Conservation (phyloP, 2,797 vertebrate genomes). For the Rhadinocentrus ornatus region DNA sequence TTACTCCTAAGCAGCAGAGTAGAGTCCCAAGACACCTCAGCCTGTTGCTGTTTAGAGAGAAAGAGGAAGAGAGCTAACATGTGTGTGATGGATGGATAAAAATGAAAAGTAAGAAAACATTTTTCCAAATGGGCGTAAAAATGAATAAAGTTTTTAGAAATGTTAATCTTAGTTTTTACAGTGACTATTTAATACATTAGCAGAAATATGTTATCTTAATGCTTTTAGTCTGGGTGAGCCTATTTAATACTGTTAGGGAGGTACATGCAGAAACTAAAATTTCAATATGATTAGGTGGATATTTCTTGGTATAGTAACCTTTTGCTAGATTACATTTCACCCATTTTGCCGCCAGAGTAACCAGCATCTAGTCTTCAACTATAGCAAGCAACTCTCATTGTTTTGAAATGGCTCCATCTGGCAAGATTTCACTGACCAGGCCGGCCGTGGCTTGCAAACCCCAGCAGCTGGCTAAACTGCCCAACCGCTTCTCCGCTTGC, state of each 20-base stretch:
- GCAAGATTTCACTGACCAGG: conserved; percentile 82
- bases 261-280: background rate
- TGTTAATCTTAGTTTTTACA: conserved; percentile 1
- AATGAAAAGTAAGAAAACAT: conserved; percentile 1
- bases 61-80: conserved; percentile 32
- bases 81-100: conserved; percentile 3
- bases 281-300: background rate
- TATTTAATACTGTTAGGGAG: too few relatives aligned
- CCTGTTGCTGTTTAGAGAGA: conserved; percentile 79
- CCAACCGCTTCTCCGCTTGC: conserved; percentile 80
- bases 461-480: conserved; percentile 87
- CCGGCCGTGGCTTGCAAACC: conserved; percentile 61
- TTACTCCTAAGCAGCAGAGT: conserved; percentile 75
- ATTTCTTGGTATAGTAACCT: background rate
- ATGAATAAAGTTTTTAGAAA: too few relatives aligned
- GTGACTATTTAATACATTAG: background rate
- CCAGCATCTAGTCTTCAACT: conserved; percentile 47
- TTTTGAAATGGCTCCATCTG: conserved; percentile 86
- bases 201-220: background rate
- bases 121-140: background rate
- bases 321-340: conserved; percentile 24
- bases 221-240: background rate
- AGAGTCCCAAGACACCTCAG: conserved; percentile 75
- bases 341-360: conserved; percentile 19
- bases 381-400: conserved; percentile 78